Base-by-base conservation (phyloP, 2,797 vertebrate genomes). In the Coregonus ussuriensis region DNA sequence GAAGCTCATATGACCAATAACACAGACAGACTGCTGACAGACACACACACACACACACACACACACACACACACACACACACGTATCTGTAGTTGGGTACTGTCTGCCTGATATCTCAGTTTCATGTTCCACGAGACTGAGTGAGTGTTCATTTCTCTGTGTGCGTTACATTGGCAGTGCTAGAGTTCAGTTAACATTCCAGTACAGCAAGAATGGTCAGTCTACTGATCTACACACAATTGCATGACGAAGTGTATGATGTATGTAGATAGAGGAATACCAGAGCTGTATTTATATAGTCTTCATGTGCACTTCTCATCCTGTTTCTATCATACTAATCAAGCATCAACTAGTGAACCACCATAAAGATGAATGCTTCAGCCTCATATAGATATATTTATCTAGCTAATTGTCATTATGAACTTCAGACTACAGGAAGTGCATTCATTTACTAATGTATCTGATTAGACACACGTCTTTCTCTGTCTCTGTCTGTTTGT, bases 371-470 rank as follows among this genome's bases (percentile, higher is more conserved):
- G 77, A 79, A 78, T 82, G 78, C 77, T 73, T 73, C 41, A 5
- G 31, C 80, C 67, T 81, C 13, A 2, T 80, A 79, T 72, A 77
- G 84, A 76, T 74, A 74, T 29, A 31, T 33, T 87, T 83, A 76
- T 88, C 81, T 41, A 72, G 25, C 77, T 83, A 78, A 85, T 86
- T 86, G 79, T 54, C 47, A 0, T 53, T 59, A 65, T 75, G 76
- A 82, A 16, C 74, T 63, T 77, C 70, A 47, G 74, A 68, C 77
- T 11, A 78, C 75, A 82, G 65, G 70, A 88, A 35, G 63, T 33
- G 0, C 69, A 52, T 83, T 83, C 53, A 79, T 86, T 78, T 53
- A 77, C 74, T 29, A 79, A 73, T 65, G 72, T 79, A 11, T 56
- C 41, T 83, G 74, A 0, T 35, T 71, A 72, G 74, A 29, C 59